Base-by-base conservation (phyloP, 2,797 vertebrate species). In the Catharus ustulatus region DNA sequence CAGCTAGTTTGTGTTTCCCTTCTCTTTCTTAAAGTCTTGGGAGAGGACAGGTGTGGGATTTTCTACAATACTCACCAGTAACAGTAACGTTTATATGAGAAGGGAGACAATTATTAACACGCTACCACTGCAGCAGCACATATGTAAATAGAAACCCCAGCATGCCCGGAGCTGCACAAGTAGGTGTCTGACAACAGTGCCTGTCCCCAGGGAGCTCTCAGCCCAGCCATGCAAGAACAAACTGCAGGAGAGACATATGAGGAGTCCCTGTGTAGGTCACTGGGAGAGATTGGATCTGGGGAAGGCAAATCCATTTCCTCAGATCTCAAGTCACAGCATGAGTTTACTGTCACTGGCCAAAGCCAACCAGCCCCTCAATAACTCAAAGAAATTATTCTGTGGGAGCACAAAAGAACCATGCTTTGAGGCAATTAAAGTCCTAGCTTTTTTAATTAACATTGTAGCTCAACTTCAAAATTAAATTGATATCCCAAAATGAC, bases 1-100 rank as follows among this genome's bases (percentile, higher is more conserved):
- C 77, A 93, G 68, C 80, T 91, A 89, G 42, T 69, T 90, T 88
- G 54, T 74, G 69, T 89, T 90, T 80, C 26, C 45, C 36, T 78
- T 85, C 76, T 63, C 64, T 85, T 92, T 90, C 80, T 67, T 80
- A 34, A 55, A 79, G 72, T 36, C 81, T 73, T 87, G 61, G 52
- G 42, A 92, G 34, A 71, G 21, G 72, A 79, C 85, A 83, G 59
- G 89, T 87, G 84, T 73, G 55, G 63, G 51, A 51, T 80, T 90
- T 93, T 90, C n/a, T 68, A 12, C 69, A 58, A 8, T 58, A 46
- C 36, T 89, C 71, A 84, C 48, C 27, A 62, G 54, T 88, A 84
- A 68, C 10, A 81, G 58, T 19, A 88, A 82, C 4, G 3, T 73
- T 90, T 76, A 43, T 55, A 23, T 21, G 69, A 81, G 69, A 86